Percentiles rank a stretch among this genome's conserved stretches.
Conservation (phyloP, 2,797 vertebrate genomes). For the Chloroceryle amazona region DNA sequence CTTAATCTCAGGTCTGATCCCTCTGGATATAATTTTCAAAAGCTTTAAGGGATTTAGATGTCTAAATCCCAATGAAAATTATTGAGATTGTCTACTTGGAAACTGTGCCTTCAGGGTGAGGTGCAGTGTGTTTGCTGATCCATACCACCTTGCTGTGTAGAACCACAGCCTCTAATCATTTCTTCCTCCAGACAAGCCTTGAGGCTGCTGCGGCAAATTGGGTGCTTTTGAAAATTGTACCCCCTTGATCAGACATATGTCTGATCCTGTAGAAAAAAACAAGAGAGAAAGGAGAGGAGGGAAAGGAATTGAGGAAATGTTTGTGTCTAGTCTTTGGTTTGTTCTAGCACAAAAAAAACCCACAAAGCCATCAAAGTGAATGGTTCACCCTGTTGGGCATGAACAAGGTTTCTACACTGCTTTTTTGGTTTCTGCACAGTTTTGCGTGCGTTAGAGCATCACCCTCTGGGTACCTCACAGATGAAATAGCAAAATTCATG, state of each 20-base stretch:
- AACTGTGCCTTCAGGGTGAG: not conserved
- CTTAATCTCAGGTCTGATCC: not conserved
- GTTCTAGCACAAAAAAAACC: not conserved
- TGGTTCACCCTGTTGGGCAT: not conserved
- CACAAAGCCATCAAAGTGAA: not conserved
- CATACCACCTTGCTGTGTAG: not conserved
- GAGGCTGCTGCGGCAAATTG: not conserved
- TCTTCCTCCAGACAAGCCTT: not conserved
- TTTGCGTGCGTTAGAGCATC: not conserved
- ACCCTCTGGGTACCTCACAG: not conserved
- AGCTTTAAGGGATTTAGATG: not conserved
- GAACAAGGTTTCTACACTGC: not conserved
- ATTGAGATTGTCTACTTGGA: not conserved
- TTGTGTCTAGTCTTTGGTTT: not conserved
- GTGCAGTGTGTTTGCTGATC: not conserved
- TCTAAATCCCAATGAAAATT: not conserved
- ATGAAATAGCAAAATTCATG: not conserved
- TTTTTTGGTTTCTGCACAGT: not conserved
- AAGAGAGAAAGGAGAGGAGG: not conserved
- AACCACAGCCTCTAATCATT: rapidly evolving
- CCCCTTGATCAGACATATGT: not conserved
- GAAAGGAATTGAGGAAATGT: not conserved
- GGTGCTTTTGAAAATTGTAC: not conserved
- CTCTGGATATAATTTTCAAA: not conserved
- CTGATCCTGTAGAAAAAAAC: not conserved